Percentiles rank a stretch among this genome's conserved stretches.
phyloP scores from a whole-genome alignment of 2,797 vertebrate genomes.

The Streptopelia turtur region DNA sequence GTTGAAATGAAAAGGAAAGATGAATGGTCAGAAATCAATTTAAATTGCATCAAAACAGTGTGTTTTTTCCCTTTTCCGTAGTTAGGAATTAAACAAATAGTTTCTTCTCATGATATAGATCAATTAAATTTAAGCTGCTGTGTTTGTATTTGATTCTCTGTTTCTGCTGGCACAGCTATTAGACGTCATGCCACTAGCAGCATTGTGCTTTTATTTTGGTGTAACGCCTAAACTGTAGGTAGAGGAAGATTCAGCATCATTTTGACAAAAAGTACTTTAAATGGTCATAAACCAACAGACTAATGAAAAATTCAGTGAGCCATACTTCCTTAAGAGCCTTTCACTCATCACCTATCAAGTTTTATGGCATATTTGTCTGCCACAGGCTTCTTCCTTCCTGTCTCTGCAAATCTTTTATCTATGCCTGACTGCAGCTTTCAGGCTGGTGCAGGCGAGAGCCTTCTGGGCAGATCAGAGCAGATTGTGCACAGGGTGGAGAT shows the following conservation, averaged over 20 bases:
- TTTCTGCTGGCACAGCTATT: background rate
- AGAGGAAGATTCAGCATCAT: background rate
- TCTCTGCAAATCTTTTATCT: background rate
- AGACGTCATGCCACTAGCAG: background rate
- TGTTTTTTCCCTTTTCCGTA: background rate
- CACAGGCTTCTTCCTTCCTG: background rate
- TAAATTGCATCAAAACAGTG: background rate
- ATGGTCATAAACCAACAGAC: background rate
- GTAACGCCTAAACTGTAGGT: background rate
- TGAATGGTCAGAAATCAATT: background rate
- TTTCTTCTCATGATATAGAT: background rate
- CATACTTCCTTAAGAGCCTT: background rate
- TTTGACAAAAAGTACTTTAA: background rate
- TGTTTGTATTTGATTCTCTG: background rate
- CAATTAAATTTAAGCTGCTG: background rate
- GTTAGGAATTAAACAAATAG: background rate
- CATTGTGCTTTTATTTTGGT: background rate
- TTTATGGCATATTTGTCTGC: background rate
- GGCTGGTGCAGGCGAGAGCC: background rate
- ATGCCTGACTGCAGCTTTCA: background rate
- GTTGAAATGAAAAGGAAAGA: background rate
- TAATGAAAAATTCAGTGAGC: slow-evolving; percentile 11
- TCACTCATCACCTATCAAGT: background rate
- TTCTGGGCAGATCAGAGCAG: background rate
- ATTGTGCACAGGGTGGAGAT: background rate